Conservation (phyloP, 1,140 invertebrate species). For the Eciton burchellii region DNA sequence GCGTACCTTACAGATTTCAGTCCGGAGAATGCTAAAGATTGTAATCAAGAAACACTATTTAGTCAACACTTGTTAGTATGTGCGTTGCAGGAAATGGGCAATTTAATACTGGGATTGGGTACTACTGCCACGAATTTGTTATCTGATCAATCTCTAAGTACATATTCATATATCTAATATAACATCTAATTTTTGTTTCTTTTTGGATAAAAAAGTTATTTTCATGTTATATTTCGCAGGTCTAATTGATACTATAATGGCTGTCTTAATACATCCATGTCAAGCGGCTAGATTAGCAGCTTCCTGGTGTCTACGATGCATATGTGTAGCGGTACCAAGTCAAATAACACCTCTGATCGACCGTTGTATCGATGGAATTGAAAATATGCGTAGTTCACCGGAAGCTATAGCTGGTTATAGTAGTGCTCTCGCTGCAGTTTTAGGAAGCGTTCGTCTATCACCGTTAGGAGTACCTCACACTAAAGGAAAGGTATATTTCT, state of each 20-base stretch:
- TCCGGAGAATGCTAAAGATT: slow-evolving; percentile 95
- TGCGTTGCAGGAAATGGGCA: slow-evolving; percentile 96
- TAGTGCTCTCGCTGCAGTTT: slow-evolving; percentile 95
- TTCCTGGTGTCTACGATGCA: slow-evolving; percentile 97
- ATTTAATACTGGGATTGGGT: slow-evolving; percentile 93
- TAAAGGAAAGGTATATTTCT: slow-evolving; percentile 93
- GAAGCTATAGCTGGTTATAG: slow-evolving; percentile 98
- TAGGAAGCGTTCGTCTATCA: slow-evolving; percentile 96
- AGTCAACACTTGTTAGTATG: slow-evolving; percentile 98
- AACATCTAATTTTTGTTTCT: slow-evolving; percentile 2
- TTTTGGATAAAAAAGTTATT: neutral
- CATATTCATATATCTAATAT: slow-evolving; percentile 68
- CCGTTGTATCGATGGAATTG: slow-evolving; percentile 93
- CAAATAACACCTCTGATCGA: slow-evolving; percentile 97
- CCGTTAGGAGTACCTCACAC: slow-evolving; percentile 98
- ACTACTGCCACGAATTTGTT: slow-evolving; percentile 96
- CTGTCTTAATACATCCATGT: slow-evolving; percentile 96
- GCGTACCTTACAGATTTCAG: slow-evolving; percentile 89
- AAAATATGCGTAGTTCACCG: slow-evolving; percentile 95
- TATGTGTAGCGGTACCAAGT: slow-evolving; percentile 96
- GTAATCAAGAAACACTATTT: slow-evolving; percentile 95
- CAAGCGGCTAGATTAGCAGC: slow-evolving; percentile 96
- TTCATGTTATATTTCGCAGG: slow-evolving; percentile 75
- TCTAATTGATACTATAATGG: slow-evolving; percentile 87
- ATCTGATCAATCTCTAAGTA: slow-evolving; percentile 93